phyloP scores from a whole-genome alignment of 2,888 invertebrate species.

The Oxytorus armatus region DNA sequence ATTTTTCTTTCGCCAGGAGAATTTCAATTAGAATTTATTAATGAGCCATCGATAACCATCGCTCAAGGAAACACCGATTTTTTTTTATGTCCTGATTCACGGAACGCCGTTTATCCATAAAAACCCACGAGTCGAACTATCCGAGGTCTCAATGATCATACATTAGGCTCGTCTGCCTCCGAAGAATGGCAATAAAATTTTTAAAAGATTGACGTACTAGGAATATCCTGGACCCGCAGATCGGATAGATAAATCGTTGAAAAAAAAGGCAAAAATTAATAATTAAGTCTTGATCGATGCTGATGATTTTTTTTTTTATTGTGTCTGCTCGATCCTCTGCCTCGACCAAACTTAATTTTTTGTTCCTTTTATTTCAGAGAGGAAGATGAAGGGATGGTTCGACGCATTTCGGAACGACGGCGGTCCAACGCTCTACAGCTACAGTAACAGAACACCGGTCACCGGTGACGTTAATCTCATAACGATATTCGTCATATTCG shows the following conservation, averaged over 20 bases:
- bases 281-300: too few species aligned
- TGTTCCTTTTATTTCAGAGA: conserved; percentile 61
- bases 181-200: neutral
- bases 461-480: conserved; percentile 96
- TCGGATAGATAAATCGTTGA: too few species aligned
- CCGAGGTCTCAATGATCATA: too few species aligned
- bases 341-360: too few species aligned
- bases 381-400: conserved; percentile 97
- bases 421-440: conserved; percentile 97
- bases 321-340: too few species aligned
- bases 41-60: neutral
- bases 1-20: neutral
- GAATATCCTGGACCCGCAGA: neutral
- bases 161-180: neutral
- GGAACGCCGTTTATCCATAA: too few species aligned
- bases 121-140: too few species aligned
- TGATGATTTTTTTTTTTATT: too few species aligned
- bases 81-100: too few species aligned
- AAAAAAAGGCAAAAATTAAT: too few species aligned
- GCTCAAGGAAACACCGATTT: too few species aligned
- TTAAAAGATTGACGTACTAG: neutral
- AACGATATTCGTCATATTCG: conserved; percentile 93
- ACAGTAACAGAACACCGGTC: conserved; percentile 97
- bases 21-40: neutral
- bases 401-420: conserved; percentile 98